phyloP scores from a whole-genome alignment of 2,888 invertebrate species.

The Pantelozetes paolii region DNA sequence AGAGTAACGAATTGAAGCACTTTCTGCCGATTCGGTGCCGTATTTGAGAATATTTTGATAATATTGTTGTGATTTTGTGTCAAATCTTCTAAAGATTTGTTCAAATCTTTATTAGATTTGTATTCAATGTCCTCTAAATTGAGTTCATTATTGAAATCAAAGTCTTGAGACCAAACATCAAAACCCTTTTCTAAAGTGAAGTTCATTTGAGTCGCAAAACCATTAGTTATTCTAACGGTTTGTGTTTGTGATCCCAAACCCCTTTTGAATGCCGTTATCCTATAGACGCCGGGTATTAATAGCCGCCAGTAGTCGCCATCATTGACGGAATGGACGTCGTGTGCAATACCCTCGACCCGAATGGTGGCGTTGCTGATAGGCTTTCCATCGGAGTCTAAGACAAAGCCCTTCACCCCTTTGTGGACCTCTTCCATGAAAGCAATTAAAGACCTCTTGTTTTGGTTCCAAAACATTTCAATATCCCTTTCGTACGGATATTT shows the following conservation, averaged over 20 bases:
- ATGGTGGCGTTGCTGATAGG: slow-evolving; percentile 69
- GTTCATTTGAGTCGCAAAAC: slow-evolving; percentile 63
- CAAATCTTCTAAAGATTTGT: slow-evolving; percentile 62
- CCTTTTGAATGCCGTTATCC: slow-evolving; percentile 66
- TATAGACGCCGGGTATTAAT: slow-evolving; percentile 77
- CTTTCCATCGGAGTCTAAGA: slow-evolving; percentile 73
- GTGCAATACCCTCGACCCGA: slow-evolving; percentile 67
- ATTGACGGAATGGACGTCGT: slow-evolving; percentile 64
- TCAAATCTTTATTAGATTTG: slow-evolving; percentile 64
- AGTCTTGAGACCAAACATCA: slow-evolving; percentile 65
- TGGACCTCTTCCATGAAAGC: slow-evolving; percentile 83
- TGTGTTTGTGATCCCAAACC: slow-evolving; percentile 61
- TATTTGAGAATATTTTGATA: slow-evolving; percentile 65
- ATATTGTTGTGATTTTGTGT: slow-evolving; percentile 65
- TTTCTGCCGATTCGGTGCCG: slow-evolving; percentile 57
- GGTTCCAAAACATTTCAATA: slow-evolving; percentile 75
- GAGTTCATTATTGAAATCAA: slow-evolving; percentile 54
- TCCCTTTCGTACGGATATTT: slow-evolving; percentile 77
- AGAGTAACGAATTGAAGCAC: slow-evolving; percentile 45
- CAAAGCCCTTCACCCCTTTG: slow-evolving; percentile 77
- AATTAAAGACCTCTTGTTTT: slow-evolving; percentile 79
- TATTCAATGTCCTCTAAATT: slow-evolving; percentile 60
- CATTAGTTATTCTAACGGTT: slow-evolving; percentile 59
- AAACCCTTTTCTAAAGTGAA: slow-evolving; percentile 76
- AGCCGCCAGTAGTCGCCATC: slow-evolving; percentile 91